phyloP scores from a whole-genome alignment of 2,888 invertebrate genomes.

The Psococerastis gibbosa region DNA sequence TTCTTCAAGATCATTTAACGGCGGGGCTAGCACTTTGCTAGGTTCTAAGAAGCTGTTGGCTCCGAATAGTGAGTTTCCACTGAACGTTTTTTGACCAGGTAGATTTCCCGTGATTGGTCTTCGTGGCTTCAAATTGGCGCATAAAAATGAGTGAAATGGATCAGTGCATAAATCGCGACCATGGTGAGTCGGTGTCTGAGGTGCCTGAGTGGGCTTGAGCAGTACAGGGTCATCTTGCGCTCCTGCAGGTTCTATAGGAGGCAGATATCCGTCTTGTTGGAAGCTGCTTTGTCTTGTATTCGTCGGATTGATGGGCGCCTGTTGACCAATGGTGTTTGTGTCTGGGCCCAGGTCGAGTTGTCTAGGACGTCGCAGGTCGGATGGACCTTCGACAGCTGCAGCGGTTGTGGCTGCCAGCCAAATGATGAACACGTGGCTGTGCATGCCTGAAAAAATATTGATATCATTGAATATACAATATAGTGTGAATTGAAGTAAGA shows the following conservation, averaged over 20 bases:
- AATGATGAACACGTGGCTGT: not conserved
- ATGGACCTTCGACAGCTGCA: not conserved
- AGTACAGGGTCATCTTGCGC: constrained; percentile 1
- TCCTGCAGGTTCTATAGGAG: constrained; percentile 7
- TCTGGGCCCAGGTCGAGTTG: constrained; percentile 2
- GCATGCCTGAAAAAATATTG: too few relatives aligned
- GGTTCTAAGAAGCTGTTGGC: not conserved
- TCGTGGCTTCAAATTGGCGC: constrained; percentile 1
- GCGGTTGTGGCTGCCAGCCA: not conserved
- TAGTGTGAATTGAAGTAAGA: too few relatives aligned
- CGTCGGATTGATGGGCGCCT: not conserved
- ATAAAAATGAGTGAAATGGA: constrained; percentile 4
- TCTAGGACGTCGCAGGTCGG: not conserved
- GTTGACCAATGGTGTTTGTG: constrained; percentile 1
- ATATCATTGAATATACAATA: too few relatives aligned
- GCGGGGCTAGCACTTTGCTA: constrained; percentile 4
- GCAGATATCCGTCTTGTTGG: not conserved
- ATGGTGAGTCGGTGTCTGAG: not conserved
- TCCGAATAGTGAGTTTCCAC: not conserved
- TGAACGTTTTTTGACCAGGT: not conserved
- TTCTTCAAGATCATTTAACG: not conserved
- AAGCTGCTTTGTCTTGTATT: constrained; percentile 1
- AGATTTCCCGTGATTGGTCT: not conserved
- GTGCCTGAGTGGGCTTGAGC: not conserved
- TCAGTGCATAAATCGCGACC: constrained; percentile 5